Evolutionary conservation across 1,140 invertebrate genomes (phyloP).

Genomic region (Panagrolaimus sp.): DNA sequence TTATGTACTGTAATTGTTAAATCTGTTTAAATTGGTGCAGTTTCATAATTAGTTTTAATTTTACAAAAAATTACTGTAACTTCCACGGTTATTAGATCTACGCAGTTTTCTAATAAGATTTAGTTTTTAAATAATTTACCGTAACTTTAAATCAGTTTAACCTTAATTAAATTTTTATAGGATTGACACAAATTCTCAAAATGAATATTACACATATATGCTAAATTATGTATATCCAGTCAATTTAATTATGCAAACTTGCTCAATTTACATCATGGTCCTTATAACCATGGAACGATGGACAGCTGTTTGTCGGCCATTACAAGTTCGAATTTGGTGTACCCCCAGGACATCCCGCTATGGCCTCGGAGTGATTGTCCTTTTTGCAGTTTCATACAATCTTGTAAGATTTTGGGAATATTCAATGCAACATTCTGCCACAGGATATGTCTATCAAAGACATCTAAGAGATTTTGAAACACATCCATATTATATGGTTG

Average conservation of each 20-base stretch:
- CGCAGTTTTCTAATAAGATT: not conserved
- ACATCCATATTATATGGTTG: constrained; percentile 44
- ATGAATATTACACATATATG: constrained; percentile 40
- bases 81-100: not conserved
- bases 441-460: not conserved
- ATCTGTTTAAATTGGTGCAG: too few species aligned
- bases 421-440: constrained; percentile 29
- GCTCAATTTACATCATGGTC: constrained; percentile 48
- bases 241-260: constrained; percentile 55
- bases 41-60: too few species aligned
- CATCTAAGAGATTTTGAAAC: constrained; percentile 30
- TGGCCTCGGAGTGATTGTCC: constrained; percentile 44
- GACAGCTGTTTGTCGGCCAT: constrained; percentile 47
- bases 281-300: constrained; percentile 51
- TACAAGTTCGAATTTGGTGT: constrained; percentile 53
- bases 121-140: not conserved
- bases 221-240: constrained; percentile 55
- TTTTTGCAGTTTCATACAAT: constrained; percentile 49
- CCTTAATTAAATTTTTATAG: constrained; percentile 28
- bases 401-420: constrained; percentile 55
- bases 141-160: not conserved
- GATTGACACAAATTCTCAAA: constrained; percentile 12
- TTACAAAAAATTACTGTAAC: too few species aligned
- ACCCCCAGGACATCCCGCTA: constrained; percentile 47
- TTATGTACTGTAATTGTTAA: too few species aligned